Evolutionary conservation across 1,140 invertebrate species (phyloP).

Genomic region (Drosophila athabasca): DNA sequence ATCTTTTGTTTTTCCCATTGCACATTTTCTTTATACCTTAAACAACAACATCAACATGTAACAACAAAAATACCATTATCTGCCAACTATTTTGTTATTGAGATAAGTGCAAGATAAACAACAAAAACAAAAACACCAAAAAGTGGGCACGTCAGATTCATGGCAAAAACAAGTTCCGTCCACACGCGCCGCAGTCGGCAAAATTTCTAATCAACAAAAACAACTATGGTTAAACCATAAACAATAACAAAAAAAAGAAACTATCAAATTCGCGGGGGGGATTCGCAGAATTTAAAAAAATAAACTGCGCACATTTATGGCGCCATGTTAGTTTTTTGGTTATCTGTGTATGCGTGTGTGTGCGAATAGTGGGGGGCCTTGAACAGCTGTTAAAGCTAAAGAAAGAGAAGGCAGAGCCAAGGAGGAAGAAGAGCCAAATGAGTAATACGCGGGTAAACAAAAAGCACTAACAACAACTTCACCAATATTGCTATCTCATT

Average conservation of each 20-base stretch:
- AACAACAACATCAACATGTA: conserved; percentile 34
- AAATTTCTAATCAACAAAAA: conserved; percentile 11
- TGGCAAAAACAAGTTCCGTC: conserved; percentile 14
- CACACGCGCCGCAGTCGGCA: conserved; percentile 46
- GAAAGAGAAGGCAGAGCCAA: conserved; percentile 12
- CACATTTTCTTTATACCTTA: conserved; percentile 20
- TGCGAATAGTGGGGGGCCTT: conserved; percentile 44
- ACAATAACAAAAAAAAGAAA: conserved; percentile 8
- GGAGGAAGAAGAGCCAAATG: conserved; percentile 1
- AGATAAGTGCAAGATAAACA: conserved; percentile 60
- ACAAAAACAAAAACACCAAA: conserved; percentile 46
- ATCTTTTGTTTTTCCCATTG: neutral
- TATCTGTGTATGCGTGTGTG: conserved; percentile 7
- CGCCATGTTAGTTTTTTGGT: conserved; percentile 27
- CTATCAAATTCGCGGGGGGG: conserved; percentile 36
- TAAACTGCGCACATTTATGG: conserved; percentile 58
- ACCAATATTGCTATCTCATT: conserved; percentile 66
- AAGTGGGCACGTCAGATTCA: conserved; percentile 65
- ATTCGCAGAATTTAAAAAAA: conserved; percentile 9
- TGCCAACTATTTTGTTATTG: conserved; percentile 67
- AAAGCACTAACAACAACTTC: conserved; percentile 41
- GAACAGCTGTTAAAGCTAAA: conserved; percentile 62
- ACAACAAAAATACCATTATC: conserved; percentile 21
- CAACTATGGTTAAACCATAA: no score
- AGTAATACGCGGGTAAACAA: no score